Base-by-base conservation (phyloP, 2,113 vertebrate species). In the Grus americana region DNA sequence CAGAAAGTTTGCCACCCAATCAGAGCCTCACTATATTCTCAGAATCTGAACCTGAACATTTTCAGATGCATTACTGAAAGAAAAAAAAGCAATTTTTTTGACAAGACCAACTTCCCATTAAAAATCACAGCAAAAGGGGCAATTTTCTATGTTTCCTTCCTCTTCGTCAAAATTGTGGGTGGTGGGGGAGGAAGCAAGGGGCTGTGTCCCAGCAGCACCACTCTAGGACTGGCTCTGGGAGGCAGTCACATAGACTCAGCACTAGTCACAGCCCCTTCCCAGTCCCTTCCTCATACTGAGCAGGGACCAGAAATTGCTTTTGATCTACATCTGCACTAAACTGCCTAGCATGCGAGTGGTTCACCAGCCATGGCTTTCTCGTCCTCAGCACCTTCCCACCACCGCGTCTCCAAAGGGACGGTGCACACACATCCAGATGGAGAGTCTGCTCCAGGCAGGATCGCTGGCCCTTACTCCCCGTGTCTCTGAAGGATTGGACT, bases 11-110 rank as follows among this genome's bases (percentile, higher is more conserved):
- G 40, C 66, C 73, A 82, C 54, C 66, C 81, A 90, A 21, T 58
- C 81, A 92, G 79, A 93, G 42, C 42, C 63, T 93, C 36, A 30
- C 22, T 19, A 23, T 54, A 68, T 76, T 79, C 75, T 79, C 90
- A 83, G 79, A 79, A 72, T 23, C 46, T 61, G 54, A 82, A 88
- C 40, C 42, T 52, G 92, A 75, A 76, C 52, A 72, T 94, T 90
- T 90, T 78, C 42, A 79, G 67, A 79, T 47, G 42, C 47, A 42
- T 49, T 73, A 32, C 29, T 21, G 34, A 79, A 63, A 57, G 30
- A 68, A 68, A 73, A 57, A 79, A 27, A 27, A 23, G 2, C 22
- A 8, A 8, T 5, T 61, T 47, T 57, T 81, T 63, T 27, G 1
- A 81, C 21, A 68, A 57, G 68, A 68, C 32, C 0, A 5, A 42